Evolutionary conservation across 2,797 vertebrate species (phyloP), one percentile per base, ranked within the genome.

Genomic region (Chaenodraco wilsoni): DNA sequence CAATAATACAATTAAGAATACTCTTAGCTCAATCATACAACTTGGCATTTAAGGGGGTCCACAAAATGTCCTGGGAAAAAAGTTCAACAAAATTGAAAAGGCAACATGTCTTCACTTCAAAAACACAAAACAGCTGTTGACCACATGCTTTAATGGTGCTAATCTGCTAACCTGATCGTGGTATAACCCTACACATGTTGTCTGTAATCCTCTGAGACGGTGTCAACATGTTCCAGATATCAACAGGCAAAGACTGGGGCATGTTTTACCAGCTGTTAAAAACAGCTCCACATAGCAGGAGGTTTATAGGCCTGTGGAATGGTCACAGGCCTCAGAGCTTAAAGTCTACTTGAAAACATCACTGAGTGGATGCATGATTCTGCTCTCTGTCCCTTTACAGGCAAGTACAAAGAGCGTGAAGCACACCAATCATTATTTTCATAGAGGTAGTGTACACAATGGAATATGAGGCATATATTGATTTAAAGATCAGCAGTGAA

Each of bases 401-500:
- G 7, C 46, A 69, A 40, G 43, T 8, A 58, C 33, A 72, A 33
- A 9, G 40, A 51, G 62, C n/a, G 8, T 14, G 4, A 51, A 44
- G 23, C 48, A 54, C 72, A 55, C 41, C 45, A 41, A 63, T 44
- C 3, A 49, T 43, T 63, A 19, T 62, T 59, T 74, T 74, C 23
- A 70, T 23, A 49, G 44, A 56, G 41, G 51, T 19, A 21, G 27
- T n/a, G 50, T 6, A 1, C 23, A 77, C 45, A 78, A 45, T 54
- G 41, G 43, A 58, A 65, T 65, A 63, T 43, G 68, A 73, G 64
- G 23, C 60, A 65, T 45, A 8, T 60, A 71, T 74, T 65, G 71
- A 80, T 77, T 72, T 64, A 48, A 72, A 69, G 55, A 74, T 80
- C 64, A 74, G 41, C 27, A 44, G 61, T 23, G 37, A 46, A 51